Evolutionary conservation across 2,797 vertebrate species (phyloP).

Genomic region (Gambelia wislizenii): DNA sequence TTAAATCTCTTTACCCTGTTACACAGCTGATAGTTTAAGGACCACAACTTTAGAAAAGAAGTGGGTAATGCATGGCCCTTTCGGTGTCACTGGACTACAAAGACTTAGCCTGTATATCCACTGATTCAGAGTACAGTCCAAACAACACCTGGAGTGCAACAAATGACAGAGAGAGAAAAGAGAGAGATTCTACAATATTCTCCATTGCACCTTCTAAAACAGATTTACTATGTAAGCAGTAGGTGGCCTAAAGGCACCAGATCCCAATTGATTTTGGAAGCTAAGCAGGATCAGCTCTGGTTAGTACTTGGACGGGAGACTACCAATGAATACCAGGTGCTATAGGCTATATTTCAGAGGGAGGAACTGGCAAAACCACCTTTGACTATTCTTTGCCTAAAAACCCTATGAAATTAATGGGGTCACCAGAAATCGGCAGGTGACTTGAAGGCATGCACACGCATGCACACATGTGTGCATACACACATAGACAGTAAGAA

Average conservation of each 20-base stretch:
- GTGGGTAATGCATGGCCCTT: neutral
- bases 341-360: too few species aligned
- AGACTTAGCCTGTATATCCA: neutral
- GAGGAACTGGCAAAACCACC: too few species aligned
- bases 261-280: too few species aligned
- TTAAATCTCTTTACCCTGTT: neutral
- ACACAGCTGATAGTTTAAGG: neutral
- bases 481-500: conserved; percentile 2
- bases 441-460: too few species aligned
- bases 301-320: too few species aligned
- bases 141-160: neutral
- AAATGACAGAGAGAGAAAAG: neutral
- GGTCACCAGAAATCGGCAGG: too few species aligned
- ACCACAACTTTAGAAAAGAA: neutral
- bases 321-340: too few species aligned
- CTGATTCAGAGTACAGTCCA: neutral
- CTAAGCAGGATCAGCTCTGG: too few species aligned
- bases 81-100: neutral
- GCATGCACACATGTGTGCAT: too few species aligned
- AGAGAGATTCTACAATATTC: neutral
- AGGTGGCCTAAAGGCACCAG: too few species aligned
- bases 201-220: conserved; percentile 33
- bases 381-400: too few species aligned
- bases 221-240: neutral
- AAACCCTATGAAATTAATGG: too few species aligned